Evolutionary conservation across 2,888 invertebrate genomes (phyloP), one percentile per base, ranked within the genome.

Genomic region (Drosophila nigritarsus): DNA sequence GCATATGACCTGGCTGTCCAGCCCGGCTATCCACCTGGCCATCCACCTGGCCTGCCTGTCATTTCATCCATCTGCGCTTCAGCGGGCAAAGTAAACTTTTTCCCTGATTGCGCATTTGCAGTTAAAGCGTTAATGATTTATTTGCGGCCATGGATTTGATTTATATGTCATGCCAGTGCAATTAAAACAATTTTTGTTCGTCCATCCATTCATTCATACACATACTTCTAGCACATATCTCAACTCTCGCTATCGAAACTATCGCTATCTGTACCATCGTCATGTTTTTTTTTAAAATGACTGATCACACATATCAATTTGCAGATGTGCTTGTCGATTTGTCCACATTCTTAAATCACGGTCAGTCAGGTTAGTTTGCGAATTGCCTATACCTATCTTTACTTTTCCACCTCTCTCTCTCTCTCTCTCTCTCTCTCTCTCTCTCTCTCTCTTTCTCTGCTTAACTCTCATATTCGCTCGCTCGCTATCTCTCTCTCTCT

Each of bases 291-390:
- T n/a, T 2, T 1, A 5, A 66, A 65, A 75, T 78, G 79, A 84
- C 89, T 87, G 80, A 83, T 83, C 66, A 67, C 54, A 68, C 75
- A 34, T 83, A 74, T 86, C 82, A 78, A 87, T 92, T 92, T 93
- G 79, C 93, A 93, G 93, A 93, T 93, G 92, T 90, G 80, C 92
- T 91, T 81, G 92, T 92, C 88, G 93, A 93, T 91, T 90, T 92
- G 84, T 92, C 93, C 87, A 92, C 92, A 83, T 92, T 91, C 90
- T 89, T 93, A 86, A 93, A 93, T 91, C 92, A 92, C 87, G 93
- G 93, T 92, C 92, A 91, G 92, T 92, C 93, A 93, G 93, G 93
- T 93, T 92, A 93, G 93, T 93, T 45, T 60, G 32, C 74, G 61
- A 58, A 34, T 63, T 49, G 30, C 15, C 56, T 77, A 36, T 76